Conservation (phyloP, 2,888 invertebrate genomes). For the Ernsta delagoae region DNA sequence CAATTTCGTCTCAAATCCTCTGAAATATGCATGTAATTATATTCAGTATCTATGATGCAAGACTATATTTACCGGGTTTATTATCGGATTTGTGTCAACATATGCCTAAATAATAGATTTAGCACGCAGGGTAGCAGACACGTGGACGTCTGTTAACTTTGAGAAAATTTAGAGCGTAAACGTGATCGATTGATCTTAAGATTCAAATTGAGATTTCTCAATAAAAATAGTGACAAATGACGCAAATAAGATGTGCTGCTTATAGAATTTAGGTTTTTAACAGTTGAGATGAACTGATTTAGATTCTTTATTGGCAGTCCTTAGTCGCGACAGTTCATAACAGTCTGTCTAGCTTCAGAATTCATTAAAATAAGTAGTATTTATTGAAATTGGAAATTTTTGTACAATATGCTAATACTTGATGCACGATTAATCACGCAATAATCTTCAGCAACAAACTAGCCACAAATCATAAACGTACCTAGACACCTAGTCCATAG, state of each 20-base stretch:
- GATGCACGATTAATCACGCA: too few species aligned
- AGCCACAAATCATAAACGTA: neutral
- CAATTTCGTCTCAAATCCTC: too few species aligned
- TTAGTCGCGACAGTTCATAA: neutral
- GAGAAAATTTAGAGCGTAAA: conserved; percentile 2
- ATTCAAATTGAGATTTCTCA: neutral
- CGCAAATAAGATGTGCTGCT: neutral
- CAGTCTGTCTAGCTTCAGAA: too few species aligned
- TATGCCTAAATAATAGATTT: neutral
- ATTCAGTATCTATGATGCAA: neutral
- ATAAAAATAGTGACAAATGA: conserved; percentile 6
- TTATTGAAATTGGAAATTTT: too few species aligned
- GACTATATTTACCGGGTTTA: conserved; percentile 6
- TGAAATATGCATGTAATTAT: conserved; percentile 9
- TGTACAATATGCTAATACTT: too few species aligned
- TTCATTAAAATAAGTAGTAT: too few species aligned
- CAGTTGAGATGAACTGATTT: neutral
- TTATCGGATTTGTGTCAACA: conserved; percentile 10
- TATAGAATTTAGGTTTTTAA: neutral
- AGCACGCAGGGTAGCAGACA: conserved; percentile 14
- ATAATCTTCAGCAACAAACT: too few species aligned
- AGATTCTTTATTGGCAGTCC: too few species aligned
- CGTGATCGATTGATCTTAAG: conserved; percentile 15
- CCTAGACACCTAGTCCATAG: too few species aligned
- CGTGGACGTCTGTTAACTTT: conserved; percentile 16